Evolutionary conservation across 2,113 vertebrate species (phyloP).

Genomic region (Copsychus sechellarum): DNA sequence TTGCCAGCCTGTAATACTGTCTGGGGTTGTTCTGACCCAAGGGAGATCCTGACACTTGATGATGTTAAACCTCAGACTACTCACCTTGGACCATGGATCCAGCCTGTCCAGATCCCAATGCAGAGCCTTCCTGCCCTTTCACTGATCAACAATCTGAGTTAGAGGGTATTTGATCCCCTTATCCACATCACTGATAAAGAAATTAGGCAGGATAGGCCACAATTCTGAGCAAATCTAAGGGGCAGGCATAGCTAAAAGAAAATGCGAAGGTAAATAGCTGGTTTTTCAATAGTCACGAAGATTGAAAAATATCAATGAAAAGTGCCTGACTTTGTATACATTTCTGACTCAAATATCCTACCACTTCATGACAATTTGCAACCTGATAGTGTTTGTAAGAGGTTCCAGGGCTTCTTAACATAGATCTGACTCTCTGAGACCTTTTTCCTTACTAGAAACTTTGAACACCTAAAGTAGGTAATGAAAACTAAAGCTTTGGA

Average conservation of each 20-base stretch:
- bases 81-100: background rate
- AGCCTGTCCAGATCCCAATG: background rate
- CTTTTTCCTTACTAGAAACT: background rate
- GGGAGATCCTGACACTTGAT: background rate
- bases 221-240: background rate
- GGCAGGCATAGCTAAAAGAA: background rate
- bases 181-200: too few relatives aligned
- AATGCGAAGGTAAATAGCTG: background rate
- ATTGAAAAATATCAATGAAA: background rate
- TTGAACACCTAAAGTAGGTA: background rate
- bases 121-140: background rate
- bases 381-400: background rate
- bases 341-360: background rate
- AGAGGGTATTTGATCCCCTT: background rate
- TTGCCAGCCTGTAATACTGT: fast-evolving
- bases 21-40: background rate
- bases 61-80: background rate
- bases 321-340: background rate
- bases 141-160: background rate
- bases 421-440: background rate
- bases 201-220: background rate
- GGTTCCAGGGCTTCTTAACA: background rate
- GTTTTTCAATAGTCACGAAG: background rate
- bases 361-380: fast-evolving
- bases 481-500: background rate